These are phyloP conservation scores for Perognathus longimembris DNA, from an alignment of 2,113 vertebrate genomes.

Conservation along the genomic window DNA sequence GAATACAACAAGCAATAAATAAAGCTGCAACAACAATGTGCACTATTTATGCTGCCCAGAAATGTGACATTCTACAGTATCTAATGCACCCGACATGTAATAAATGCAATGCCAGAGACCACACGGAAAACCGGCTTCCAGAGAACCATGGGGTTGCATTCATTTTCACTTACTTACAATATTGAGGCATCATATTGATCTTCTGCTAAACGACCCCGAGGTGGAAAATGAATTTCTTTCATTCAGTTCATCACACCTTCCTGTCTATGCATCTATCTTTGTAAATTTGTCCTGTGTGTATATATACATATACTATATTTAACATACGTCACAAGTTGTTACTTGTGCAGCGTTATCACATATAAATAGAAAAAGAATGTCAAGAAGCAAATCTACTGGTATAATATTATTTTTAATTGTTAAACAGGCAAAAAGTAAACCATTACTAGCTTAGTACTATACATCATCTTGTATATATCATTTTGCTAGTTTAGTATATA, in stretches of 20 bases:
- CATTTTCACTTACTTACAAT: conserved; percentile 63
- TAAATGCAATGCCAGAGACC: not conserved
- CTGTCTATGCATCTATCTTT: not conserved
- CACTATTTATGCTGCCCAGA: not conserved
- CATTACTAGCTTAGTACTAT: not conserved
- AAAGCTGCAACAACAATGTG: not conserved
- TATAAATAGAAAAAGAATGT: not conserved
- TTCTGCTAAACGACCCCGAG: conserved; percentile 27
- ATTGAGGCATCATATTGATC: conserved; percentile 43
- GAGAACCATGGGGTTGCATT: not conserved
- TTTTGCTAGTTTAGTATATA: too few relatives aligned
- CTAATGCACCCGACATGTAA: not conserved
- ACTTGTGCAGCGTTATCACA: not conserved
- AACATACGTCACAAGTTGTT: not conserved
- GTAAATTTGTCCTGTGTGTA: not conserved
- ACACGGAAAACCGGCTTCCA: conserved; percentile 11
- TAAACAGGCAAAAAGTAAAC: not conserved
- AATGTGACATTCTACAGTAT: not conserved
- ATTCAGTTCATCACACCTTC: not conserved
- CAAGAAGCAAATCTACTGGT: not conserved
- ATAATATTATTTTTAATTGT: conserved; percentile 37
- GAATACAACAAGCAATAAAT: not conserved
- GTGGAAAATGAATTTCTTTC: conserved; percentile 62
- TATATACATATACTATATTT: not conserved
- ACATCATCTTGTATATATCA: too few relatives aligned